phyloP scores from a whole-genome alignment of 2,797 vertebrate genomes.

The Sarcophilus harrisii region DNA sequence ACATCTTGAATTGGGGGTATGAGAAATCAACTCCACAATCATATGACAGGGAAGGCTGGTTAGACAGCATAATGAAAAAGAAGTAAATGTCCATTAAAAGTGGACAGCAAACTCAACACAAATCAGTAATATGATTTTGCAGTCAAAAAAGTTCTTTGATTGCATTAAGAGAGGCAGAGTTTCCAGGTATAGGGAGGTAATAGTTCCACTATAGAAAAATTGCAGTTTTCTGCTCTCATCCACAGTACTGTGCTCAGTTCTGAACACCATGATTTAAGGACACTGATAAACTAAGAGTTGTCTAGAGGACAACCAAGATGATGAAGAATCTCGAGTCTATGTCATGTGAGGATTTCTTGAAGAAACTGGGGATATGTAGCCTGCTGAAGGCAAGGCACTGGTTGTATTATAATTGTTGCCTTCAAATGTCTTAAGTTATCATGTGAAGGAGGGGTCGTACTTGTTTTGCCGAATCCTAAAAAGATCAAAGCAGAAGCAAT shows the following conservation, averaged over 20 bases:
- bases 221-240: not conserved
- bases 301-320: not conserved
- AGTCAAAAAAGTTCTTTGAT: not conserved
- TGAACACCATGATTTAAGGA: not conserved
- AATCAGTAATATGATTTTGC: not conserved
- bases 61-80: not conserved
- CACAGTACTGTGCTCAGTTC: not conserved
- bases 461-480: not conserved
- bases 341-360: not conserved
- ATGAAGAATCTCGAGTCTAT: not conserved
- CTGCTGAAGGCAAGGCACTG: not conserved
- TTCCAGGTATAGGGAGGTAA: not conserved
- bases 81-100: not conserved
- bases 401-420: not conserved
- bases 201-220: not conserved
- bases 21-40: not conserved
- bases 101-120: not conserved
- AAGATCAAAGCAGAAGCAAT: not conserved
- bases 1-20: not conserved
- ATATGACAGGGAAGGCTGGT: not conserved
- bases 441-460: not conserved
- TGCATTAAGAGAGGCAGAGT: not conserved
- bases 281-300: not conserved
- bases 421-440: not conserved
- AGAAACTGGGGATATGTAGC: not conserved